Base-by-base conservation (phyloP, 2,888 invertebrate species). In the Mesochorus sp. region DNA sequence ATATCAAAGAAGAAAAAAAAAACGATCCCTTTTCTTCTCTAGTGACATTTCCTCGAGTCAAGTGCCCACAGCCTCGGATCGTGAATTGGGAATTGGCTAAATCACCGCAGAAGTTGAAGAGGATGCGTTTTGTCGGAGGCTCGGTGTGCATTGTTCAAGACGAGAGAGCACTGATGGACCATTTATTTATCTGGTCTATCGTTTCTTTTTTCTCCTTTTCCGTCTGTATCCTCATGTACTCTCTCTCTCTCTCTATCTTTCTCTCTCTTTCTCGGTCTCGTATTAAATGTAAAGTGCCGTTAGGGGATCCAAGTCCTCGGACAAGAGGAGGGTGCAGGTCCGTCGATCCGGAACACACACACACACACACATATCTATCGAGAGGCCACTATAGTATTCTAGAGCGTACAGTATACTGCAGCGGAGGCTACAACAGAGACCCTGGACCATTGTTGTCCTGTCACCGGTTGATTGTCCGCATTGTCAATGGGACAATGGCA, bases 401-500 rank as follows among this genome's bases (percentile, higher is more conserved):
- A 39, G 26, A 66, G 28, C n/a, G 59, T 66, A 34, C 47, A 39
- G 59, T 66, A 34, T 37, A 39, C 67, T 68, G 67, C 72, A 72
- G 67, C 53, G 61, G 79, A 82, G 84, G 82, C 82, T 83, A 83
- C 82, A 82, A 82, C 81, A 82, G 83, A 67, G 72, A 66, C 66
- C 80, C 62, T 73, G 74, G 73, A 80, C 62, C 80, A 87, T 86
- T 86, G 84, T 86, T 76, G 79, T 72, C 83, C 85, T 85, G 87
- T 88, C 87, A 85, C 84, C 84, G 85, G 83, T 85, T 84, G 85
- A 87, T 87, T 87, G 88, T 87, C 80, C 79, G 80, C 83, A 87
- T 88, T 88, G 86, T 88, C 81, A 81, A 62, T 37, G 67, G 75
- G 64, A 88, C 85, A 87, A 88, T 85, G 76, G 78, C 84, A 62